These are phyloP conservation scores for Mirounga angustirostris DNA, from an alignment of 2,113 vertebrate genomes.

Conservation along the genomic window DNA sequence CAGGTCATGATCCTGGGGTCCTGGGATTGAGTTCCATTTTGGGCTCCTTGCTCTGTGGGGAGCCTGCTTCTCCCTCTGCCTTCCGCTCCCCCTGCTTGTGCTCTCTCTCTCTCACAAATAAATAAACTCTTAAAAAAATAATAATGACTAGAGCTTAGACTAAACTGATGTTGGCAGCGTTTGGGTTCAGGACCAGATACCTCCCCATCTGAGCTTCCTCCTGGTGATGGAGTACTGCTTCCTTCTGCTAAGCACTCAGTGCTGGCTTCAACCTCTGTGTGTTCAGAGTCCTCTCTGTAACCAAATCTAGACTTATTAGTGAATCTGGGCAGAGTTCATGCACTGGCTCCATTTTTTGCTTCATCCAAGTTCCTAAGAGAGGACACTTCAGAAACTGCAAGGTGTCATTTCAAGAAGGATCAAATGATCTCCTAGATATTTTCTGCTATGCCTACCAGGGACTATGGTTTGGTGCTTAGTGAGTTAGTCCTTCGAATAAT, in stretches of 20 bases:
- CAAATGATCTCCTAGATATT: background rate
- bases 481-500: too few relatives aligned
- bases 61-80: too few relatives aligned
- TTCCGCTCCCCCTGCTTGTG: too few relatives aligned
- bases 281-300: background rate
- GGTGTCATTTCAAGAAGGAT: background rate
- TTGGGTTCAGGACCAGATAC: too few relatives aligned
- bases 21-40: too few relatives aligned
- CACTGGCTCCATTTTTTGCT: background rate
- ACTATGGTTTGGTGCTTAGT: background rate
- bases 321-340: background rate
- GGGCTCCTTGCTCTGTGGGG: too few relatives aligned
- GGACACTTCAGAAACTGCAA: background rate
- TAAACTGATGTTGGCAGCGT: background rate
- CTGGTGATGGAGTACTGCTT: accelerated
- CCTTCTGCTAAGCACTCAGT: background rate
- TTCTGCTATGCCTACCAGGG: background rate
- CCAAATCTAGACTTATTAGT: background rate
- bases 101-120: too few relatives aligned
- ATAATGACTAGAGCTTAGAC: background rate
- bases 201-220: background rate
- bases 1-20: too few relatives aligned
- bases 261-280: background rate
- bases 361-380: background rate
- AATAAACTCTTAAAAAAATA: too few relatives aligned